Conservation (phyloP, 2,113 vertebrate species). For the Serilophus lunatus region DNA sequence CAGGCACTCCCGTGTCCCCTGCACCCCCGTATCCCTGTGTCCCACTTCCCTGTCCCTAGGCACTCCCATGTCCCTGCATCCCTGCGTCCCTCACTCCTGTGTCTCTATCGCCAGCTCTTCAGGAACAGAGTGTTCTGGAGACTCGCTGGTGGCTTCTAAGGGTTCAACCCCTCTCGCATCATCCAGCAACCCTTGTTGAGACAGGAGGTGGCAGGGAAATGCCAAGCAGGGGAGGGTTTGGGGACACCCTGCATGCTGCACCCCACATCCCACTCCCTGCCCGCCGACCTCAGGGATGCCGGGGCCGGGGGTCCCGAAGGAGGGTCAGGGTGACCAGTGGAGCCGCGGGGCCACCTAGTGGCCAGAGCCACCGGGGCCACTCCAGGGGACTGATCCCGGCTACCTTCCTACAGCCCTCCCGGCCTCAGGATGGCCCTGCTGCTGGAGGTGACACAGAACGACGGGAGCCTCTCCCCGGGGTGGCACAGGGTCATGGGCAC, state of each 20-base stretch:
- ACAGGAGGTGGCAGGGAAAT: background rate
- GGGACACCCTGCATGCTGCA: background rate
- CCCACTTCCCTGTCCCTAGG: too few species aligned
- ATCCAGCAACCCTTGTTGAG: background rate
- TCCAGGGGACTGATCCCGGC: too few species aligned
- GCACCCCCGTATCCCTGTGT: background rate
- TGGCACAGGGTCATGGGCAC: background rate
- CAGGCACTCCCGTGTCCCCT: background rate
- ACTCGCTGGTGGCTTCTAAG: background rate
- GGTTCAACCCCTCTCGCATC: background rate
- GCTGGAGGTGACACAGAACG: fast-evolving
- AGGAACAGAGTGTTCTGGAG: background rate
- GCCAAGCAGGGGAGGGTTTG: background rate
- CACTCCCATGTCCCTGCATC: background rate
- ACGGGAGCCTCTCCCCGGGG: fast-evolving
- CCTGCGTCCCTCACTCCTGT: background rate
- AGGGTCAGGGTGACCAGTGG: background rate
- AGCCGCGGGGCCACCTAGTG: background rate
- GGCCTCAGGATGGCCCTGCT: background rate
- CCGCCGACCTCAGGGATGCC: background rate
- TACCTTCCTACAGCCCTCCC: background rate
- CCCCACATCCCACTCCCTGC: too few species aligned
- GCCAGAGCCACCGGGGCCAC: background rate
- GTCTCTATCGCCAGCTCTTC: background rate
- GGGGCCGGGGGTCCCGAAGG: background rate